Evolutionary conservation across 2,888 invertebrate species (phyloP).

Genomic region (Tiliacea aurago): DNA sequence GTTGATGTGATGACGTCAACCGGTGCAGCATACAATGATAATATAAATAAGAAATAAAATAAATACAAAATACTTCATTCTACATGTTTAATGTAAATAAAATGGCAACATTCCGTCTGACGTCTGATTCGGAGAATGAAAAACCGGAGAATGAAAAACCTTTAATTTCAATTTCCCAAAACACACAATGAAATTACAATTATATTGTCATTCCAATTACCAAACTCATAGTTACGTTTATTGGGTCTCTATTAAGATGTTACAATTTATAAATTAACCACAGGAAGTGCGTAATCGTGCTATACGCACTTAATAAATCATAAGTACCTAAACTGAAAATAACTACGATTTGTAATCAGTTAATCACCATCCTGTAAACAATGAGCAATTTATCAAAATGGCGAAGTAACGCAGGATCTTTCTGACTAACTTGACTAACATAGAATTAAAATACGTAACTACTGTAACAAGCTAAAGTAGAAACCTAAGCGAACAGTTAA

Average conservation of each 20-base stretch:
- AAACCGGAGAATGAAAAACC: no score
- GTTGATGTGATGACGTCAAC: no score
- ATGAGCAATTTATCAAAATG: constrained; percentile 24
- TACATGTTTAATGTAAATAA: no score
- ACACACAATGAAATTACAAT: neutral
- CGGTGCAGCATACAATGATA: no score
- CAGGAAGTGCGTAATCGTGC: neutral
- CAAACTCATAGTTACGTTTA: neutral
- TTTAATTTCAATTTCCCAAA: neutral
- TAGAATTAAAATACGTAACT: constrained; percentile 18
- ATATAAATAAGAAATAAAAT: no score
- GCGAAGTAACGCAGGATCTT: constrained; percentile 8
- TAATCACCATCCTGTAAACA: constrained; percentile 34
- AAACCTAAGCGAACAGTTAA: constrained; percentile 19
- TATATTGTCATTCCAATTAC: neutral
- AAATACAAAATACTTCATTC: no score
- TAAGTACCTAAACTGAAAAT: constrained; percentile 15
- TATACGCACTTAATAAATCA: constrained; percentile 17
- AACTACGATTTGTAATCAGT: constrained; percentile 28
- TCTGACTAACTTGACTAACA: constrained; percentile 7
- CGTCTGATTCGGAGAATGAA: no score
- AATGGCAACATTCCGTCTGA: no score
- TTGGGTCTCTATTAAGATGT: neutral
- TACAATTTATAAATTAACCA: constrained; percentile 20
- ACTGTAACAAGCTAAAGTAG: constrained; percentile 45